Conservation (phyloP, 35 echinoderm and acorn worm genomes). For the Heliocidaris tuberculata region DNA sequence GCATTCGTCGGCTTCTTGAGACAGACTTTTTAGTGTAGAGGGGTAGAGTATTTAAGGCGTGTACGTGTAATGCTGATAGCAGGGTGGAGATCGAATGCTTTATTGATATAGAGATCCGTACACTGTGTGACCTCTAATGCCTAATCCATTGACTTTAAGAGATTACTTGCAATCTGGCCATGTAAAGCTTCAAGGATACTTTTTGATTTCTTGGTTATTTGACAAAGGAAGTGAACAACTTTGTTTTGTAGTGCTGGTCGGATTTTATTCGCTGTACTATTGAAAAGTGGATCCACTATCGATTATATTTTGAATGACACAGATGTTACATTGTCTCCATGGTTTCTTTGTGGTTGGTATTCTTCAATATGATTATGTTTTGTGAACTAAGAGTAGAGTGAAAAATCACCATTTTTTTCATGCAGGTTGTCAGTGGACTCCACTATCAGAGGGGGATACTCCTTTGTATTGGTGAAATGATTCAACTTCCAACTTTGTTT, state of each 20-base stretch:
- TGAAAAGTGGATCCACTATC: background rate
- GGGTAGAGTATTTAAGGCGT: background rate
- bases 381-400: no score
- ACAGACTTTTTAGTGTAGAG: background rate
- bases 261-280: background rate
- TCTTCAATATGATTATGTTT: background rate
- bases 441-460: background rate
- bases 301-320: background rate
- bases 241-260: background rate
- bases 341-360: background rate
- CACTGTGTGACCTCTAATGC: background rate
- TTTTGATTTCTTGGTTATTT: background rate
- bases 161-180: background rate
- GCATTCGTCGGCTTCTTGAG: background rate
- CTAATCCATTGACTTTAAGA: background rate
- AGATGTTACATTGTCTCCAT: background rate
- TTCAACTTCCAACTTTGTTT: no score
- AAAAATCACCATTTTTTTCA: no score
- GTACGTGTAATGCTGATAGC: background rate
- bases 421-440: background rate
- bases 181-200: background rate
- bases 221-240: background rate
- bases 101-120: background rate
- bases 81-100: background rate
- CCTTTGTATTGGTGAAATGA: no score